phyloP scores from a whole-genome alignment of 2,113 vertebrate genomes.

The Clupea harengus region DNA sequence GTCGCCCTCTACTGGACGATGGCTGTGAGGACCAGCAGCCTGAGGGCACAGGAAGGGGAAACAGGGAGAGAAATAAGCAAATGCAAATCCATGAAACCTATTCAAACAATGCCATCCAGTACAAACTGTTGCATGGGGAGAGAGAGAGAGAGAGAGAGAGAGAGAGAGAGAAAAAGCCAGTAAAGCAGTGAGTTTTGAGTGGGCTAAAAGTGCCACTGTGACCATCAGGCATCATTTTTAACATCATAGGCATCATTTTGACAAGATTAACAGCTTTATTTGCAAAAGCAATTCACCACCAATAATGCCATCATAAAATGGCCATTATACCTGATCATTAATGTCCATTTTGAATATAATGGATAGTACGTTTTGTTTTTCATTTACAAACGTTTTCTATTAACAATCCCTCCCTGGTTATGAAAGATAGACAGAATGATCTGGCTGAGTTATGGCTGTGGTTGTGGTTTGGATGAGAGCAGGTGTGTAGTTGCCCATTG shows the following conservation, averaged over 20 bases:
- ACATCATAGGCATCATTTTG: no score
- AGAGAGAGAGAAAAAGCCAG: not conserved
- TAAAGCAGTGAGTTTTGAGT: no score
- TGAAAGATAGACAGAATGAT: not conserved
- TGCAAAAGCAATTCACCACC: no score
- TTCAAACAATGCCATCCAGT: not conserved
- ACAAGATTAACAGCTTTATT: no score
- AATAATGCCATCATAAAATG: no score
- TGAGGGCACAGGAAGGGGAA: slow-evolving; percentile 42
- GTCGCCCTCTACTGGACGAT: slow-evolving; percentile 83
- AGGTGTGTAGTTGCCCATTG: not conserved
- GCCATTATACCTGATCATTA: no score
- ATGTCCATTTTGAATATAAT: no score
- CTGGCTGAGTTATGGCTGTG: not conserved
- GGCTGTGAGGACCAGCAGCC: slow-evolving; percentile 80
- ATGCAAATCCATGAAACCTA: not conserved
- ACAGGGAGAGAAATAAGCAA: not conserved
- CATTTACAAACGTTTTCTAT: no score
- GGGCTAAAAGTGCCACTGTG: no score
- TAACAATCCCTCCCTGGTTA: not conserved
- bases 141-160: not conserved
- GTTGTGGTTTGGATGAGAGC: not conserved
- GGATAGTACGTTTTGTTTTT: no score
- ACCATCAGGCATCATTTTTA: no score
- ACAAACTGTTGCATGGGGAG: not conserved